Percentiles rank a stretch among this genome's conserved stretches.
Evolutionary conservation across 1,140 invertebrate species (phyloP).

Genomic region (Drosophila ficusphila): DNA sequence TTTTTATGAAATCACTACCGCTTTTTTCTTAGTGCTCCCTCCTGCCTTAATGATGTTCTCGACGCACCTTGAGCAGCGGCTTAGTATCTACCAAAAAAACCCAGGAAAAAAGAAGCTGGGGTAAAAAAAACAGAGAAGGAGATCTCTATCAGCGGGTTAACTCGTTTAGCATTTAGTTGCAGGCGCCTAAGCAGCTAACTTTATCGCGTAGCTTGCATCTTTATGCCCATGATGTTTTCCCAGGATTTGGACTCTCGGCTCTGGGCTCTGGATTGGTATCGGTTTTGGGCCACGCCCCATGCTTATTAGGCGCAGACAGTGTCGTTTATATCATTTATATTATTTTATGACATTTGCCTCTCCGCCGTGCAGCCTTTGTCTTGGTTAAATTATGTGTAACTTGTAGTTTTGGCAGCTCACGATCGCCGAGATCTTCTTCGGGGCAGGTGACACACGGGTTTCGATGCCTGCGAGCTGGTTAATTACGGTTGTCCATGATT

Average conservation of each 20-base stretch:
- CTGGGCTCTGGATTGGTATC: conserved; percentile 20
- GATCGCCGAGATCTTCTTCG: conserved; percentile 3
- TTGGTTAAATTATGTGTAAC: conserved; percentile 55
- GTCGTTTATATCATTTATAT: conserved; percentile 83
- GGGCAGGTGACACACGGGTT: conserved; percentile 65
- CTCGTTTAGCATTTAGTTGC: conserved; percentile 83
- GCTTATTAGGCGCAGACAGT: conserved; percentile 80
- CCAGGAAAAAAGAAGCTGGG: neutral
- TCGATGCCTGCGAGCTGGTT: conserved; percentile 48
- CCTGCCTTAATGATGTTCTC: conserved; percentile 68
- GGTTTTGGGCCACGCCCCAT: conserved; percentile 29
- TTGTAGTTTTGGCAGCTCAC: conserved; percentile 51
- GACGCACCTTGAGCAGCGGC: conserved; percentile 72
- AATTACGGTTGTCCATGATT: conserved; percentile 78
- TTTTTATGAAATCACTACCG: too few species aligned
- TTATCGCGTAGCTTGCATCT: conserved; percentile 77
- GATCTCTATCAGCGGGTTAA: conserved; percentile 83
- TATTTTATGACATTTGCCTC: conserved; percentile 70
- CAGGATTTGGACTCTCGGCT: conserved; percentile 49
- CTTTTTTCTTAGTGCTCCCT: too few species aligned
- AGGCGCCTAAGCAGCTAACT: conserved; percentile 67
- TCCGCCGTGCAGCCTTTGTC: conserved; percentile 1
- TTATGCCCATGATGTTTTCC: conserved; percentile 56
- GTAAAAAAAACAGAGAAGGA: conserved; percentile 51
- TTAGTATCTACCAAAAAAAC: conserved; percentile 67